Evolutionary conservation across 1,140 invertebrate species (phyloP).

Genomic region (Sminthurides bifidus): DNA sequence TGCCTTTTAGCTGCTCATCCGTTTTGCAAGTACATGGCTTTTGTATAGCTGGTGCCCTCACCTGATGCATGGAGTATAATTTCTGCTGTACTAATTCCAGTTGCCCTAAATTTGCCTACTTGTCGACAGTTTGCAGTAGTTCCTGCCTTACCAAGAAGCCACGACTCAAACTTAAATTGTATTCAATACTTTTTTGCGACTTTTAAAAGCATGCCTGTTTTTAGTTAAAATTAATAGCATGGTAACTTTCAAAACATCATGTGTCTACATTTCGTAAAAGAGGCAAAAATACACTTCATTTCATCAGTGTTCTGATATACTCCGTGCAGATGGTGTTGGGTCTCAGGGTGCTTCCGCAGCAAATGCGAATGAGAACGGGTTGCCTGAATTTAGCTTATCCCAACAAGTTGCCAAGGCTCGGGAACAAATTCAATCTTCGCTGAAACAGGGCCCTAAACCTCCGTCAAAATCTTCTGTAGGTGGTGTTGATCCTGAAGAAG

Average conservation of each 20-base stretch:
- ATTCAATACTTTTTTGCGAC: too few species aligned
- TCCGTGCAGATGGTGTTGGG: slow-evolving; percentile 2
- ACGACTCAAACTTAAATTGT: too few species aligned
- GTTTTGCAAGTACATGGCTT: not conserved
- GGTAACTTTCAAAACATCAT: slow-evolving; percentile 1
- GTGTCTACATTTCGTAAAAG: too few species aligned
- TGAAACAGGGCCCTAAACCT: slow-evolving; percentile 16
- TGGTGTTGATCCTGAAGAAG: slow-evolving; percentile 25
- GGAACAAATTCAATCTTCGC: slow-evolving; percentile 22
- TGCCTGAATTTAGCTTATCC: slow-evolving; percentile 19
- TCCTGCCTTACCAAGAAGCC: too few species aligned
- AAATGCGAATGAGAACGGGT: not conserved
- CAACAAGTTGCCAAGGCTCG: slow-evolving; percentile 29
- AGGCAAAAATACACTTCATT: too few species aligned
- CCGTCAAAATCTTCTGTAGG: slow-evolving; percentile 14
- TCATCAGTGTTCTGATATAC: not conserved
- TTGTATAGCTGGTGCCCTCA: too few species aligned
- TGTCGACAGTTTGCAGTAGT: too few species aligned
- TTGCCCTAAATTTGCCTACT: not conserved
- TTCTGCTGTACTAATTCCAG: too few species aligned
- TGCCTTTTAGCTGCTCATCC: not conserved
- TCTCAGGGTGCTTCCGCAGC: slow-evolving; percentile 3
- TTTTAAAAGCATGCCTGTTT: too few species aligned
- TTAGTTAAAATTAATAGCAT: too few species aligned
- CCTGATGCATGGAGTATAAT: too few species aligned